Evolutionary conservation across 92 coral and sea anemone genomes (phyloP).

Genomic region (Phenganax subtilis): DNA sequence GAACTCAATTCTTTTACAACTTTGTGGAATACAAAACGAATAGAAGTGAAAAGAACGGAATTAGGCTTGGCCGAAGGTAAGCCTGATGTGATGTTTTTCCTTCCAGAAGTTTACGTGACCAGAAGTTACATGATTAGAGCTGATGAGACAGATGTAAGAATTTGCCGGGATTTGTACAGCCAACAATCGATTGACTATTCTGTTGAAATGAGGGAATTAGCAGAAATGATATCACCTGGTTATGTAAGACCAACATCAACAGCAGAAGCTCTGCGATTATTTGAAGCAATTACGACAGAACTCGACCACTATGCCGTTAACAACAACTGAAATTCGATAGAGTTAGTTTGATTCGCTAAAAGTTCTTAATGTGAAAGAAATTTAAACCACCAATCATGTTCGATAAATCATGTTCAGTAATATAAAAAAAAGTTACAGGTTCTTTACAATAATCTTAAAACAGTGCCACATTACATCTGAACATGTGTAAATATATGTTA

Average conservation of each 20-base stretch:
- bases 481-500: too few species aligned
- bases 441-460: too few species aligned
- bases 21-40: conserved; percentile 33
- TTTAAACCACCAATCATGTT: too few species aligned
- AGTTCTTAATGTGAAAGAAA: too few species aligned
- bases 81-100: conserved; percentile 34
- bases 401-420: too few species aligned
- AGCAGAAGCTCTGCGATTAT: conserved; percentile 31
- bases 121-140: conserved; percentile 39
- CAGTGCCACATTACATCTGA: too few species aligned
- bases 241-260: conserved; percentile 16
- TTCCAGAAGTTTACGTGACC: conserved; percentile 31
- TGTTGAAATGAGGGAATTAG: conserved; percentile 24
- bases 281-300: conserved; percentile 32
- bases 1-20: conserved; percentile 29
- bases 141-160: conserved; percentile 35
- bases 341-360: too few species aligned
- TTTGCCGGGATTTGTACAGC: conserved; percentile 43
- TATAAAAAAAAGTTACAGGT: too few species aligned
- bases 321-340: too few species aligned
- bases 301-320: conserved; percentile 22
- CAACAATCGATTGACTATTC: conserved; percentile 39
- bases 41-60: conserved; percentile 24
- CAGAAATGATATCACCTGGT: conserved; percentile 28
- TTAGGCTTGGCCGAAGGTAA: conserved; percentile 18